These are phyloP conservation scores for Eupristina koningsbergeri DNA, from an alignment of 1,140 invertebrate genomes.

Conservation along the genomic window DNA sequence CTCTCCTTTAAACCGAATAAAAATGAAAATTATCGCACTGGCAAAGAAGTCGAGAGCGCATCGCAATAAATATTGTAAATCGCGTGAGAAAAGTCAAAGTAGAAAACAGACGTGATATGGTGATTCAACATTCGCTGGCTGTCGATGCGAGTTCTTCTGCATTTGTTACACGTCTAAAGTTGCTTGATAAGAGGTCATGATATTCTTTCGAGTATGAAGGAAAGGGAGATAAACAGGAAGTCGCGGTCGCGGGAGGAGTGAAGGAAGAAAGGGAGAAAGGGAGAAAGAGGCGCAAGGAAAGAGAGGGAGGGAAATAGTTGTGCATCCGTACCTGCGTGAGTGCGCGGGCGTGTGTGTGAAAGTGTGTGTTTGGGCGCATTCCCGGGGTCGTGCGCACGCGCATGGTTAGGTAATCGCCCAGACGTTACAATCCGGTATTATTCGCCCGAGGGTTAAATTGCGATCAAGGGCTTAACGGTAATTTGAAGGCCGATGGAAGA, in stretches of 20 bases:
- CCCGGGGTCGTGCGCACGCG: slow-evolving; percentile 47
- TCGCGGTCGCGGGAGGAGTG: slow-evolving; percentile 29
- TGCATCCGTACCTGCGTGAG: not conserved
- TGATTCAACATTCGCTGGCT: slow-evolving; percentile 35
- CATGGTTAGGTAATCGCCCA: slow-evolving; percentile 66
- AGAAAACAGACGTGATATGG: slow-evolving; percentile 1
- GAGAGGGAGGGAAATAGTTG: slow-evolving; percentile 4
- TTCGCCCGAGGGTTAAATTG: slow-evolving; percentile 69
- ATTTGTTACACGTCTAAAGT: slow-evolving; percentile 21
- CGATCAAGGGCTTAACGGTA: slow-evolving; percentile 72
- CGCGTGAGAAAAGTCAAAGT: slow-evolving; percentile 7
- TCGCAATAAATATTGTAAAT: slow-evolving; percentile 36
- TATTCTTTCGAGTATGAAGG: slow-evolving; percentile 21
- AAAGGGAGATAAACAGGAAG: slow-evolving; percentile 38
- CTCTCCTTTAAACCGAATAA: no score
- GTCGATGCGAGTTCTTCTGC: slow-evolving; percentile 18
- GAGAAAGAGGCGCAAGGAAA: not conserved
- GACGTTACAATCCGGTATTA: slow-evolving; percentile 68
- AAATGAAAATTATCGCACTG: not conserved
- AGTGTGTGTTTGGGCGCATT: not conserved
- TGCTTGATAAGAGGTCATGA: slow-evolving; percentile 32
- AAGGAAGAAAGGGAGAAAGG: not conserved
- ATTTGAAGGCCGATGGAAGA: slow-evolving; percentile 68
- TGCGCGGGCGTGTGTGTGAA: no score
- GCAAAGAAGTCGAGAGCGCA: not conserved